Evolutionary conservation across 2,888 invertebrate genomes (phyloP).

Genomic region (Eustalomyia histrio): DNA sequence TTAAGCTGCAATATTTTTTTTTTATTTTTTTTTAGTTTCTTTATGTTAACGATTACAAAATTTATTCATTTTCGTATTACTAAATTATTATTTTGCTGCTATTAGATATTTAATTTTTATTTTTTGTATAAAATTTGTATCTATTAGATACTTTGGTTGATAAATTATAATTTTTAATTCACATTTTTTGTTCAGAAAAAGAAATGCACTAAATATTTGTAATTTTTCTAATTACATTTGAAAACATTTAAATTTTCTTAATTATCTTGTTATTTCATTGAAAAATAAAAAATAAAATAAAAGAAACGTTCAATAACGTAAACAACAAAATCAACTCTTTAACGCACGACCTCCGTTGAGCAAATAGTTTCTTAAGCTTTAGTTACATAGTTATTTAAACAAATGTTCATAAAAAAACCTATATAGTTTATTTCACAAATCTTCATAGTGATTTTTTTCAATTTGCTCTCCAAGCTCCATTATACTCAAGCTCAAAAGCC

Average conservation of each 20-base stretch:
- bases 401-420: conserved; percentile 42
- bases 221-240: background rate
- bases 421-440: conserved; percentile 33
- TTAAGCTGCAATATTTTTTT: too few relatives aligned
- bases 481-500: conserved; percentile 24
- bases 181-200: background rate
- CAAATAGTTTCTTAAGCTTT: conserved; percentile 67
- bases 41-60: too few relatives aligned
- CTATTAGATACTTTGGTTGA: too few relatives aligned
- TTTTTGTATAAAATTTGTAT: too few relatives aligned
- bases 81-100: too few relatives aligned
- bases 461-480: conserved; percentile 3
- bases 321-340: conserved; percentile 44
- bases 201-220: background rate
- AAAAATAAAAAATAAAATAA: background rate
- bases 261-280: conserved; percentile 3
- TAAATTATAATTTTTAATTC: too few relatives aligned
- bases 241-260: conserved; percentile 11
- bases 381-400: conserved; percentile 66
- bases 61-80: too few relatives aligned
- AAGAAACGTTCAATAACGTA: conserved; percentile 2
- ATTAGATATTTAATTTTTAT: too few relatives aligned
- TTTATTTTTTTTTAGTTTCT: too few relatives aligned
- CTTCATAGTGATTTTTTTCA: conserved; percentile 6
- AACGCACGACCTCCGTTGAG: conserved; percentile 65